Conservation (phyloP, 2,888 invertebrate species). For the Drosophila rubida region DNA sequence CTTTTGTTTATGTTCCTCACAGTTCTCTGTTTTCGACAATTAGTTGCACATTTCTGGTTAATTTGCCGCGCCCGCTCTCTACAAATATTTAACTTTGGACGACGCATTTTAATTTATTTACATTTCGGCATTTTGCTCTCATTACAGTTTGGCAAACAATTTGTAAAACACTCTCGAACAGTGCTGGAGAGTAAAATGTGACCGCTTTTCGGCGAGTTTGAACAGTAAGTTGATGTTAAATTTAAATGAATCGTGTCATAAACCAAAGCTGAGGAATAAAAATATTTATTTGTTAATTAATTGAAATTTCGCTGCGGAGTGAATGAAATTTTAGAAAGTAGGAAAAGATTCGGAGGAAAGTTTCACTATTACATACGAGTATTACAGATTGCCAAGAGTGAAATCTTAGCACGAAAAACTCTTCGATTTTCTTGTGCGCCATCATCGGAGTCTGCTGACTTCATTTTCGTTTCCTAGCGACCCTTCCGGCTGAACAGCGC, state of each 20-base stretch:
- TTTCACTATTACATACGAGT: constrained; percentile 37
- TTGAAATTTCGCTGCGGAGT: constrained; percentile 5
- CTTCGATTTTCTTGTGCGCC: constrained; percentile 20
- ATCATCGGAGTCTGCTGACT: background rate
- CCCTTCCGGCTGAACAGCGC: constrained; percentile 52
- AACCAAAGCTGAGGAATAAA: constrained; percentile 14
- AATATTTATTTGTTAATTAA: constrained; percentile 16
- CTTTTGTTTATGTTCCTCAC: constrained; percentile 49
- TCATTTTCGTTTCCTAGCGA: constrained; percentile 20
- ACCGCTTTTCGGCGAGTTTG: constrained; percentile 37
- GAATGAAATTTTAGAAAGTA: constrained; percentile 43
- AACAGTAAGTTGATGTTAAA: constrained; percentile 54
- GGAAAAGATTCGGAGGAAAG: constrained; percentile 21
- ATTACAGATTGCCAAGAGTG: constrained; percentile 26
- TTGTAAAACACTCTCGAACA: constrained; percentile 35
- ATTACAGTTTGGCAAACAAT: constrained; percentile 70
- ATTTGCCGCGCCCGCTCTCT: constrained; percentile 31
- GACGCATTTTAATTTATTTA: constrained; percentile 66
- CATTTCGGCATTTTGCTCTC: constrained; percentile 53
- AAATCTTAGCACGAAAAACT: constrained; percentile 22
- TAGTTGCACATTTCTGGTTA: constrained; percentile 65
- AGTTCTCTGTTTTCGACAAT: constrained; percentile 46
- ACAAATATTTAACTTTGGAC: constrained; percentile 49
- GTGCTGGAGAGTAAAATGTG: constrained; percentile 49
- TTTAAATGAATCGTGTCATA: background rate